phyloP scores from a whole-genome alignment of 2,113 vertebrate genomes.

The Potamarius usumacintae region DNA sequence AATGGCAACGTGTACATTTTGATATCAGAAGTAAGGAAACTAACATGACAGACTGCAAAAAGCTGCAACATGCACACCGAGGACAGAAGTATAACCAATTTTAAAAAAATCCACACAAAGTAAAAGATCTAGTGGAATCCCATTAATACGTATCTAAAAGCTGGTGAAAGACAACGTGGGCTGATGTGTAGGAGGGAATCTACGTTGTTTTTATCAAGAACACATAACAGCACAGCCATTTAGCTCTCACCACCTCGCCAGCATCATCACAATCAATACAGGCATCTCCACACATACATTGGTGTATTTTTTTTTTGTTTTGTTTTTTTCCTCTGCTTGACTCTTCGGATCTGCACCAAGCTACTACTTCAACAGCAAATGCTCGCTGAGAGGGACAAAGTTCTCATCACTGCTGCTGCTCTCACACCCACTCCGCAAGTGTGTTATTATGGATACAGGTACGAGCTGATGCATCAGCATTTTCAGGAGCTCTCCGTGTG shows the following conservation, averaged over 20 bases:
- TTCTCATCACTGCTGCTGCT: neutral
- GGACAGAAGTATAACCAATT: neutral
- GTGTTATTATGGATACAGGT: neutral
- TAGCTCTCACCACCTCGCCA: neutral
- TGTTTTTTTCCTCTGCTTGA: neutral
- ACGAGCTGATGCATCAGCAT: neutral
- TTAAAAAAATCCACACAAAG: neutral
- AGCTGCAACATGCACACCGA: neutral
- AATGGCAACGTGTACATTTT: neutral
- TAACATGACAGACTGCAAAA: neutral
- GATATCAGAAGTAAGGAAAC: neutral
- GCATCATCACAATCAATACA: constrained; percentile 32
- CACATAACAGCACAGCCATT: neutral
- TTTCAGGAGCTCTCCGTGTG: neutral
- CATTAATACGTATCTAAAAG: constrained; percentile 26
- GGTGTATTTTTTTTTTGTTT: neutral
- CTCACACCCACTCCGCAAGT: neutral
- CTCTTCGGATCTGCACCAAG: neutral
- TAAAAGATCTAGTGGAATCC: neutral
- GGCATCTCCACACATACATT: constrained; percentile 4
- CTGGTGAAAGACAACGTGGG: neutral
- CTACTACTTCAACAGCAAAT: neutral
- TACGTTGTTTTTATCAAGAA: neutral
- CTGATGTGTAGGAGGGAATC: constrained; percentile 11
- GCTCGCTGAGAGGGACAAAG: neutral